Percentiles rank a stretch among this genome's conserved stretches.
phyloP scores from a whole-genome alignment of 2,888 invertebrate genomes.

The Drosophila mercatorum region DNA sequence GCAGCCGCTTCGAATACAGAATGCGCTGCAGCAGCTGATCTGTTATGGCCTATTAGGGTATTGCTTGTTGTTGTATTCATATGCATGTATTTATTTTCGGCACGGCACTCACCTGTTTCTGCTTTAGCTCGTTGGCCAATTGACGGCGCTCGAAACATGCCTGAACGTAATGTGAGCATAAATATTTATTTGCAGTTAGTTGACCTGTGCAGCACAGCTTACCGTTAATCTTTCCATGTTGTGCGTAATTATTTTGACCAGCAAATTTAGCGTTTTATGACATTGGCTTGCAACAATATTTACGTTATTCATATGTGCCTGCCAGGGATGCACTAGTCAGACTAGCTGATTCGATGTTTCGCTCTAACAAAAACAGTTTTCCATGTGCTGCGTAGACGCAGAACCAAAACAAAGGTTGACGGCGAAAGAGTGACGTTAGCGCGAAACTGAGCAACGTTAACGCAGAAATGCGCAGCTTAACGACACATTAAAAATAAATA shows the following conservation, averaged over 20 bases:
- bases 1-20: constrained; percentile 82
- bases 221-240: constrained; percentile 54
- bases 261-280: constrained; percentile 23
- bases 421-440: constrained; percentile 11
- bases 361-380: constrained; percentile 13
- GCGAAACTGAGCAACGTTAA: constrained; percentile 22
- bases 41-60: constrained; percentile 67
- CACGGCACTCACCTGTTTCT: constrained; percentile 76
- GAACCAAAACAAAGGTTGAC: constrained; percentile 37
- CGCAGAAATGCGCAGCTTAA: constrained; percentile 3
- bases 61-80: background rate
- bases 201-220: background rate
- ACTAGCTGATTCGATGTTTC: constrained; percentile 11
- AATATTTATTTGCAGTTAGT: background rate
- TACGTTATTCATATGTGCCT: constrained; percentile 35
- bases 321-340: constrained; percentile 35
- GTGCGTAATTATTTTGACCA: constrained; percentile 11
- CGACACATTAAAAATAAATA: constrained; percentile 10
- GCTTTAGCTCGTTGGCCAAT: constrained; percentile 78
- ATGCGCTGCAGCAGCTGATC: constrained; percentile 76
- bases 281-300: constrained; percentile 41
- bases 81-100: constrained; percentile 18
- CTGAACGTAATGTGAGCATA: constrained; percentile 25
- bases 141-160: constrained; percentile 48
- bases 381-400: background rate